A percentile compares a stretch with the other conserved stretches of the same genome.
Conservation (phyloP, 2,888 invertebrate genomes). For the Chromoteleia sp. region DNA sequence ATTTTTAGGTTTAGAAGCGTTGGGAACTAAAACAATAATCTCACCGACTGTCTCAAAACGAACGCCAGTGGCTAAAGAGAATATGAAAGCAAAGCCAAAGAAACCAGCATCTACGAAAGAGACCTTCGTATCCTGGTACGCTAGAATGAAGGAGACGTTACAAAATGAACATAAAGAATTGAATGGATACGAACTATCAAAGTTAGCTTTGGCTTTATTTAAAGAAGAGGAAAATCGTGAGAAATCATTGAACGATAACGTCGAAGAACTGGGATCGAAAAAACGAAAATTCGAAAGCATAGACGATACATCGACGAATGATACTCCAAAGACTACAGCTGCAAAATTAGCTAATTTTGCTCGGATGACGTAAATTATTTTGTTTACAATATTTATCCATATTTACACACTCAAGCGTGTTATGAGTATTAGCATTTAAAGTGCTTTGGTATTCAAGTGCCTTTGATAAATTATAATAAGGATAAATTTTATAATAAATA, state of each 20-base stretch:
- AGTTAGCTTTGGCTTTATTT: conserved; percentile 86
- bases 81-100: conserved; percentile 19
- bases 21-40: conserved; percentile 21
- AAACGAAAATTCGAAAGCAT: conserved; percentile 76
- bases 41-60: conserved; percentile 16
- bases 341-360: conserved; percentile 77
- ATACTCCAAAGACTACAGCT: conserved; percentile 62
- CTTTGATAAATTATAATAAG: too few species aligned
- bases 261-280: conserved; percentile 72
- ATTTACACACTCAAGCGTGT: too few species aligned
- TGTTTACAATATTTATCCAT: too few species aligned
- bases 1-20: conserved; percentile 72
- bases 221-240: conserved; percentile 79
- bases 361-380: conserved; percentile 31
- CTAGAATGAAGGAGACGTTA: conserved; percentile 86
- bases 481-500: too few species aligned
- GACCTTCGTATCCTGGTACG: conserved; percentile 88
- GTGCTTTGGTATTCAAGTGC: too few species aligned
- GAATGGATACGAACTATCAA: conserved; percentile 86
- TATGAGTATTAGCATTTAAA: too few species aligned
- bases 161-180: conserved; percentile 86
- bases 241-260: conserved; percentile 37
- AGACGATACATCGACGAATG: neutral
- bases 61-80: conserved; percentile 38
- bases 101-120: conserved; percentile 81